phyloP scores from a whole-genome alignment of 2,113 vertebrate species.

The Periophthalmodon schlosseri region DNA sequence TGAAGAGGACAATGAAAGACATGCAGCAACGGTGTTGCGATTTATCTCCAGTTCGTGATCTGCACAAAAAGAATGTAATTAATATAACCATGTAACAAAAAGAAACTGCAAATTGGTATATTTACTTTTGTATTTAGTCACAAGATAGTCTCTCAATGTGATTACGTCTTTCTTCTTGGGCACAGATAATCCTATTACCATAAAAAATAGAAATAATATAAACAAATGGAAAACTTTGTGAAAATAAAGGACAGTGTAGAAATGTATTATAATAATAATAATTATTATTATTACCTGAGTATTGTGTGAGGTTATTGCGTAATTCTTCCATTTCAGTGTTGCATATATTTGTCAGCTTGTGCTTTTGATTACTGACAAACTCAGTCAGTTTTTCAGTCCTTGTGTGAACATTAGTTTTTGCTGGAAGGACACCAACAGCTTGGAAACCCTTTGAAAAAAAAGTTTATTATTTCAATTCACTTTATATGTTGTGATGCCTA shows the following conservation, averaged over 20 bases:
- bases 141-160: neutral
- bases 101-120: neutral
- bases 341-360: slow-evolving; percentile 27
- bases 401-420: neutral
- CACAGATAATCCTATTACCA: neutral
- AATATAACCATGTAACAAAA: neutral
- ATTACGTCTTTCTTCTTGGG: neutral
- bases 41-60: slow-evolving; percentile 34
- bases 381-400: neutral
- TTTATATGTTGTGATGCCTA: no score
- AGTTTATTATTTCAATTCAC: neutral
- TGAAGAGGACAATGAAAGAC: slow-evolving; percentile 46
- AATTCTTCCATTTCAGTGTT: slow-evolving; percentile 4
- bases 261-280: no score
- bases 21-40: slow-evolving; percentile 51
- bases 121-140: neutral
- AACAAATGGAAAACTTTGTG: neutral
- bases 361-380: slow-evolving; percentile 23
- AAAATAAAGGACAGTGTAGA: neutral
- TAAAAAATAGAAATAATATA: neutral
- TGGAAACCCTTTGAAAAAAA: slow-evolving; percentile 31
- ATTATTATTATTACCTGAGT: slow-evolving; percentile 3
- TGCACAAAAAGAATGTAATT: slow-evolving; percentile 17
- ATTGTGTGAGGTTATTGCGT: neutral
- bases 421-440: slow-evolving; percentile 17